Evolutionary conservation across 2,113 vertebrate genomes (phyloP), one percentile per base, ranked within the genome.

Genomic region (Acrocephalus arundinaceus): DNA sequence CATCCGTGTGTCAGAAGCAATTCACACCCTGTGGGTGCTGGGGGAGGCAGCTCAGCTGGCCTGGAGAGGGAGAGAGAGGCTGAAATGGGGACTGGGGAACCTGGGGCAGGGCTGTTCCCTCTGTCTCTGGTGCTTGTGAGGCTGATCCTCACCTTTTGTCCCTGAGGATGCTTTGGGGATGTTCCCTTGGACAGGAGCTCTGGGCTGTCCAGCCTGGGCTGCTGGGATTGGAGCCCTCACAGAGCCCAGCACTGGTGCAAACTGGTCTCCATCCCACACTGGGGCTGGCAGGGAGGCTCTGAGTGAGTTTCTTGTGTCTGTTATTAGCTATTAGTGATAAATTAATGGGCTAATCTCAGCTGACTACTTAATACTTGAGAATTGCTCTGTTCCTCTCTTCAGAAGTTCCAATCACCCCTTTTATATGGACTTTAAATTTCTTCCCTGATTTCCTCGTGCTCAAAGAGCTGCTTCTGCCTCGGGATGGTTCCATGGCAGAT

Each of bases 1-100:
- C 80, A 90, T 94, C 51, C 76, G 4, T n/a, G 79, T 94, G 90
- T 90, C 88, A 94, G 35, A 54, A 92, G 58, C 79, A 86, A 37
- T 92, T 95, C 86, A 28, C 30, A 14, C 33, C 89, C 33, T 75
- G 76, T 33, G 6, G 4, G 46, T 43, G 72, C 73, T 55, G 83
- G 59, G 75, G 48, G 57, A 57, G 48, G 63, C 62, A 80, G 93
- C 79, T 81, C 45, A 68, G n/a, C n/a, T n/a, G n/a, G n/a, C n/a
- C n/a, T n/a, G n/a, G n/a, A n/a, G n/a, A n/a, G n/a, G 46, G 46
- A 21, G 46, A 48, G 23, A 15, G 18, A 20, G 52, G 37, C 78
- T 71, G 79, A 3, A 18, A 35, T 31, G 49, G 88, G 46, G 23
- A 61, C 55, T 9, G 52, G 71, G 24, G 75, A 73, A 3, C 43